These are phyloP conservation scores for Himalopsyche kuldschensis DNA, from an alignment of 2,888 invertebrate species.

Conservation along the genomic window DNA sequence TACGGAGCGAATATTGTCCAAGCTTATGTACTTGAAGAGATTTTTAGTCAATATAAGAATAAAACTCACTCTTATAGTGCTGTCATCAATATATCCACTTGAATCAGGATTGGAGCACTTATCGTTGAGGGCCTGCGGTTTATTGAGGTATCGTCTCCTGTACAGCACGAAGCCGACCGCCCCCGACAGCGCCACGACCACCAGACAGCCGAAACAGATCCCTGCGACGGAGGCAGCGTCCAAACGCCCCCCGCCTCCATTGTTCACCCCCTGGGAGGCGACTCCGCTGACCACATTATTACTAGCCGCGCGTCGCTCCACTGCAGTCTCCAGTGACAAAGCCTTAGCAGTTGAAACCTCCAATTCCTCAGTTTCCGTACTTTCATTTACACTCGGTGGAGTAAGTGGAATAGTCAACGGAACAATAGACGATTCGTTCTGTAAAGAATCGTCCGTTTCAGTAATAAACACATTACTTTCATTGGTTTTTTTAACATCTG, in stretches of 20 bases:
- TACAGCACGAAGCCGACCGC: conserved; percentile 70
- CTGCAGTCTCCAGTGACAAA: conserved; percentile 31
- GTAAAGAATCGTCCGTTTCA: neutral
- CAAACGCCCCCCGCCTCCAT: conserved; percentile 46
- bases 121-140: conserved; percentile 80
- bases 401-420: neutral
- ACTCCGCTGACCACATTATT: conserved; percentile 8
- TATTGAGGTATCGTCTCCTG: conserved; percentile 73
- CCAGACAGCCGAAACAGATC: conserved; percentile 69
- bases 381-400: neutral
- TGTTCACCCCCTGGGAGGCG: neutral
- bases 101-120: conserved; percentile 84
- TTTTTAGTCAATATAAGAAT: conserved; percentile 24
- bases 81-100: conserved; percentile 84
- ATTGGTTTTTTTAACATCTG: neutral
- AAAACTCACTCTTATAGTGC: conserved; percentile 71
- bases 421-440: neutral
- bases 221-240: conserved; percentile 69
- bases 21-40: too few relatives aligned
- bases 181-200: conserved; percentile 65
- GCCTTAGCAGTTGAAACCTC: conserved; percentile 36
- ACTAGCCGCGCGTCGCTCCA: conserved; percentile 26
- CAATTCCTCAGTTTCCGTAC: neutral
- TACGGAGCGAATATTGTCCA: too few relatives aligned
- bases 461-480: neutral